phyloP scores from a whole-genome alignment of 2,113 vertebrate species.

The Solenodon paradoxus region DNA sequence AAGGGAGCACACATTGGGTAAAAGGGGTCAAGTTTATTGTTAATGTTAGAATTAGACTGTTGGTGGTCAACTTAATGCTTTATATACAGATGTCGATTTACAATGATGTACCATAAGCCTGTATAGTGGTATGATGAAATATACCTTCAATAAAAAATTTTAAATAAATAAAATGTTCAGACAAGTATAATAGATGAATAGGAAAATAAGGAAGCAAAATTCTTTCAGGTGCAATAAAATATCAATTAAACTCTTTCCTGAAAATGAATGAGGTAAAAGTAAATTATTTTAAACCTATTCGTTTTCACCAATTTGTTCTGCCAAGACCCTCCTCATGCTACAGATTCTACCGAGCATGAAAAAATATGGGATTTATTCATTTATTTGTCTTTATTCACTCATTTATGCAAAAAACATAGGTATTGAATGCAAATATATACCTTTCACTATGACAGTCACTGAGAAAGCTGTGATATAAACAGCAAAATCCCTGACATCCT shows the following conservation, averaged over 20 bases:
- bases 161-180: no score
- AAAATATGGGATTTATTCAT: background rate
- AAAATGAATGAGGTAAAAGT: background rate
- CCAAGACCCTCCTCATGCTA: background rate
- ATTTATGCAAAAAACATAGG: background rate
- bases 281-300: background rate
- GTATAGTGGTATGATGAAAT: no score
- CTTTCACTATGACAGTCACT: background rate
- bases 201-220: background rate
- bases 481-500: background rate
- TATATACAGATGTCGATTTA: no score
- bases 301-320: background rate
- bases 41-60: no score
- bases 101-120: no score
- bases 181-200: no score
- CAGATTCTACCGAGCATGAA: background rate
- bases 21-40: no score
- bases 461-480: background rate
- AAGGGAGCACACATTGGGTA: no score
- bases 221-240: no score
- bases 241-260: background rate
- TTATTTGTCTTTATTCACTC: no score
- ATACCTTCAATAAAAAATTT: no score
- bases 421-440: background rate
- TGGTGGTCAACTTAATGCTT: no score